Base-by-base conservation (phyloP, 2,113 vertebrate species). In the Seriola quinqueradiata region DNA sequence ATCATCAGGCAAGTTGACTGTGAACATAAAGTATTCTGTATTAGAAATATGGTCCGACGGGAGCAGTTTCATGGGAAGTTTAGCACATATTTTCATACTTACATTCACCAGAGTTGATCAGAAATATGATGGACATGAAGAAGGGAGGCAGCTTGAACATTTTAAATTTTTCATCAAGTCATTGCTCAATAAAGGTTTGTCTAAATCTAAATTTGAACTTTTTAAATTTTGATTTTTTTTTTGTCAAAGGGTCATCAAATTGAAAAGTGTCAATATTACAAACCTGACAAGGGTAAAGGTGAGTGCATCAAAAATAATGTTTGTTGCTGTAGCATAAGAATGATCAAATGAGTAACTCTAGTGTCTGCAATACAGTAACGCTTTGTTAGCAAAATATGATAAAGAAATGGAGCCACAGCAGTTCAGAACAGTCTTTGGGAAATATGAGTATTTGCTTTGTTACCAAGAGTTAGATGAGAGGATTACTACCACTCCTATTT, bases 101-200 rank as follows among this genome's bases (percentile, higher is more conserved):
- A 32, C 5, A 42, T 23, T n/a, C 23, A 48, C 46, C 46, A 48
- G 8, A 55, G 59, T 72, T 71, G 36, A 19, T 13, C 13, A 69
- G 50, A 75, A 63, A 63, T 34, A n/a, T 52, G 42, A 28, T 28
- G 28, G 34, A 73, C 60, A 46, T 21, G 3, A 64, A 38, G 23
- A 74, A 48, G 4, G 44, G 52, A 23, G 59, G 38, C 19, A 44
- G 25, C 19, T 44, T 59, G 4, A 70, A 50, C 19, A 12, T 17
- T 60, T 50, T n/a, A 5, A 36, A 36, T 36, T 38, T 40, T 28
- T 28, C 28, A 28, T 28, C 46, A 7, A n/a, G 21, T 38, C 14
- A 3, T 32, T 63, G 14, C 10, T 72, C 36, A 74, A 57, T 74
- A 50, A 75, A 69, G 3, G n/a, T 50, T 52, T 75, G n/a, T 50